Evolutionary conservation across 2,113 vertebrate species (phyloP).

Genomic region (Psettodes erumei): DNA sequence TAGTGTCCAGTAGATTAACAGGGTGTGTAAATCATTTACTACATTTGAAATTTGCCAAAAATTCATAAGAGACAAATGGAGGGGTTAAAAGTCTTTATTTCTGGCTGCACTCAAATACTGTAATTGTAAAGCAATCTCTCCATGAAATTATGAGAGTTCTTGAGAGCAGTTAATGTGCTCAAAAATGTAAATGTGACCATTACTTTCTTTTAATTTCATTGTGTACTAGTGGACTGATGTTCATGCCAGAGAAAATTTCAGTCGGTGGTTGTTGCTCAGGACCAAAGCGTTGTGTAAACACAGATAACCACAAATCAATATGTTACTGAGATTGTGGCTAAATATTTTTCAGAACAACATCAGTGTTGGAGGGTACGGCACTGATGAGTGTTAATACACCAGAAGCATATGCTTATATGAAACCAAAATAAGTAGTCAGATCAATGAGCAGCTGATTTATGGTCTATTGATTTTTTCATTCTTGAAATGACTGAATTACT

Average conservation of each 20-base stretch:
- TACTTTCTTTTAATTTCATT: not conserved
- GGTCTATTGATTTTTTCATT: slow-evolving; percentile 16
- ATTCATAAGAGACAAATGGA: no score
- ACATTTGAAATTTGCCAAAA: no score
- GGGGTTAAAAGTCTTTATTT: not conserved
- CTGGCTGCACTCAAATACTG: no score
- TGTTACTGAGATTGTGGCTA: not conserved
- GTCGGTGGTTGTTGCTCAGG: not conserved
- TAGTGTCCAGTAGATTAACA: no score
- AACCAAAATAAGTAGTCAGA: not conserved
- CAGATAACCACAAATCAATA: slow-evolving; percentile 17
- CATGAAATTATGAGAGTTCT: not conserved
- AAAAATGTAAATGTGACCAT: not conserved
- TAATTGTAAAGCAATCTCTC: no score
- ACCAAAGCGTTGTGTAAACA: not conserved
- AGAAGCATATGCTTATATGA: not conserved
- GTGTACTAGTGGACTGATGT: not conserved
- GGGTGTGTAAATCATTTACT: no score
- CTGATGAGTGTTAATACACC: slow-evolving; percentile 8
- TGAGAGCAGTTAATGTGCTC: not conserved
- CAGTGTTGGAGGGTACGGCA: not conserved
- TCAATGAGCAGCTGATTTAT: slow-evolving; percentile 21
- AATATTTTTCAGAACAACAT: not conserved
- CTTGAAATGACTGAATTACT: no score
- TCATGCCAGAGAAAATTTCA: no score